Percentiles rank a stretch among this genome's conserved stretches.
Conservation (phyloP, 2,888 invertebrate genomes). For the Sinelater perroti region DNA sequence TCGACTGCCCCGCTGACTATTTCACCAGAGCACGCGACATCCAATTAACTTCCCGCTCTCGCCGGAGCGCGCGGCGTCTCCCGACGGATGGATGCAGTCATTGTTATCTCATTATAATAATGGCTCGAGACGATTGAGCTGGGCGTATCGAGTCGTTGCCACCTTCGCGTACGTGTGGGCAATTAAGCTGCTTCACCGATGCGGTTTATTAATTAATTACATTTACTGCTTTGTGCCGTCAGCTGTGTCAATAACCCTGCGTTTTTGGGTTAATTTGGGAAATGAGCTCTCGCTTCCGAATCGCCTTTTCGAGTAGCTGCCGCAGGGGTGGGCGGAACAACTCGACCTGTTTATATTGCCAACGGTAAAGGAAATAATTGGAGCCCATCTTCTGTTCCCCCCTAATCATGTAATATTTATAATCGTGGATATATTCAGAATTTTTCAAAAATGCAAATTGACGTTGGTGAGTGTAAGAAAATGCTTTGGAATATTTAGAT, state of each 20-base stretch:
- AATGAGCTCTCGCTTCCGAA: no score
- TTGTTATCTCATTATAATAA: conserved; percentile 4
- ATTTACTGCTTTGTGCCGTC: no score
- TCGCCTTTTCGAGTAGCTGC: no score
- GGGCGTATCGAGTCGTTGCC: conserved; percentile 3
- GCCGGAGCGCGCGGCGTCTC: background rate
- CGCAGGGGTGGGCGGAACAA: no score
- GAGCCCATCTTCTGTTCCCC: no score
- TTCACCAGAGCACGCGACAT: background rate
- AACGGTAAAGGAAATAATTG: no score
- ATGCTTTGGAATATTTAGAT: no score
- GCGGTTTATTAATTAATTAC: conserved; percentile 10
- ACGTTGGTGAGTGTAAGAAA: no score
- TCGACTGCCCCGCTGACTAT: background rate
- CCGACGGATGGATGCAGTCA: background rate
- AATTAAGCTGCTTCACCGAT: conserved; percentile 6
- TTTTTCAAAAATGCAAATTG: no score
- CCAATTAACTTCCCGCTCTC: background rate
- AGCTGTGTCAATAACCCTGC: background rate
- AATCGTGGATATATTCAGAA: no score
- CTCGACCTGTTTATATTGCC: no score
- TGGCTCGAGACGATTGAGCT: background rate
- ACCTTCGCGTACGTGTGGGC: conserved; percentile 5
- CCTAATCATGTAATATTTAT: no score
- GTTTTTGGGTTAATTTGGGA: background rate